Percentiles rank a stretch among this genome's conserved stretches.
Conservation (phyloP, 2,888 invertebrate genomes). For the Creontiades dilutus region DNA sequence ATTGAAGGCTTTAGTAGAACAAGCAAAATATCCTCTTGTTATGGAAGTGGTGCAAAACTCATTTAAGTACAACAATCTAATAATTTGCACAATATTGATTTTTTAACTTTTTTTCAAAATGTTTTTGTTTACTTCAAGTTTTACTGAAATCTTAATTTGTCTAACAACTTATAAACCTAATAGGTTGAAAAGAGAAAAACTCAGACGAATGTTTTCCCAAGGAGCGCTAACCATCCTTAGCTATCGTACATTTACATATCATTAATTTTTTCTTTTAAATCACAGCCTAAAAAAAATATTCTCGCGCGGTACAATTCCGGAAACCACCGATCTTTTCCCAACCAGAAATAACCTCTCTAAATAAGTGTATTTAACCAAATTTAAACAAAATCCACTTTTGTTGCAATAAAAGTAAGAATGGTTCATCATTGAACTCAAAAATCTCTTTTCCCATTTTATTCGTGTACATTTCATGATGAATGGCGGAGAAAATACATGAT, state of each 20-base stretch:
- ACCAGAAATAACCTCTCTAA: not conserved
- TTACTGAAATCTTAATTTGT: not conserved
- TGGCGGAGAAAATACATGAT: not conserved
- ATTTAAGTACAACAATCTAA: constrained; percentile 21
- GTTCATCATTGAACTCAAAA: not conserved
- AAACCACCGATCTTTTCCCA: not conserved
- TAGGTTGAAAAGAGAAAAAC: constrained; percentile 36
- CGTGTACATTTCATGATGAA: not conserved
- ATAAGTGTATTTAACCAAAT: not conserved
- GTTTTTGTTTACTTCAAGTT: not conserved
- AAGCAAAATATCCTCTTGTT: not conserved
- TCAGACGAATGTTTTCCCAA: not conserved
- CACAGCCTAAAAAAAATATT: constrained; percentile 35
- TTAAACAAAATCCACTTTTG: not conserved
- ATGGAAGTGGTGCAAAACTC: constrained; percentile 19
- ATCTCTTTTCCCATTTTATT: not conserved
- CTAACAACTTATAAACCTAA: constrained; percentile 31
- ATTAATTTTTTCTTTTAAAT: constrained; percentile 1
- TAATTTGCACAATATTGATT: not conserved
- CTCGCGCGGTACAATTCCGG: constrained; percentile 21
- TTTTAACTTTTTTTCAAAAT: not conserved
- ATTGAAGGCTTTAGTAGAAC: not conserved
- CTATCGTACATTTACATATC: not conserved
- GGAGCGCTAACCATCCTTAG: constrained; percentile 12
- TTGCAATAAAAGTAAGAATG: not conserved